These are phyloP conservation scores for Sialia sialis DNA, from an alignment of 2,113 vertebrate species.

Conservation along the genomic window DNA sequence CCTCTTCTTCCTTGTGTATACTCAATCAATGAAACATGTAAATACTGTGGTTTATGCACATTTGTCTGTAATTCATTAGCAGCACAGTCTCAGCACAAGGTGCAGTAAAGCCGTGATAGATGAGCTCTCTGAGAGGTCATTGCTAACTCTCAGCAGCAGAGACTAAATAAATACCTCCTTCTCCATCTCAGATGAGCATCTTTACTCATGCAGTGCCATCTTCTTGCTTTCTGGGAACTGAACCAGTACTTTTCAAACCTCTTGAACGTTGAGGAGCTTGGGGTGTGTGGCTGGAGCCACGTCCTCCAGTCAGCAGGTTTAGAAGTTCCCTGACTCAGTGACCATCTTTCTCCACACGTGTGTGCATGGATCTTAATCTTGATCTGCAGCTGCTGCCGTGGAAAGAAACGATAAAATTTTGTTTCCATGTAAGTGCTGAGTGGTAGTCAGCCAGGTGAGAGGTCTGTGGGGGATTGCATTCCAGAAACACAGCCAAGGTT, in stretches of 20 bases:
- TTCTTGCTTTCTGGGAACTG: not conserved
- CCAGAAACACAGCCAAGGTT: not conserved
- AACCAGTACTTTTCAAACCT: slow-evolving; percentile 21
- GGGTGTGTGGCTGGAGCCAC: not conserved
- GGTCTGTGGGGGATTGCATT: not conserved
- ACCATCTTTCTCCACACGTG: not conserved
- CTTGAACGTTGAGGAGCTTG: not conserved
- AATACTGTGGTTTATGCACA: slow-evolving; percentile 32
- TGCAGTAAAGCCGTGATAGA: not conserved
- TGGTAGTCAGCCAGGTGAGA: not conserved
- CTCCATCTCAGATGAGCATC: not conserved
- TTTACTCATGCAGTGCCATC: not conserved
- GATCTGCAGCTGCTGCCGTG: not conserved
- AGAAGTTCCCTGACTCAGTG: not conserved
- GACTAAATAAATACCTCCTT: slow-evolving; percentile 38
- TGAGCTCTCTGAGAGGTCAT: not conserved
- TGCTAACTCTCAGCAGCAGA: not conserved
- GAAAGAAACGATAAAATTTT: not conserved
- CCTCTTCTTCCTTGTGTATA: slow-evolving; percentile 43
- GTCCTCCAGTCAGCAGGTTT: not conserved
- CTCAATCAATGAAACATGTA: slow-evolving; percentile 40
- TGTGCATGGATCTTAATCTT: not conserved
- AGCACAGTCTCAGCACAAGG: not conserved
- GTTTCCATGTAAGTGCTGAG: not conserved
- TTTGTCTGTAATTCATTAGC: slow-evolving; percentile 29